A percentile compares a stretch with the other conserved stretches of the same genome.
phyloP scores from a whole-genome alignment of 2,113 vertebrate species.

The Leucosticte australis region DNA sequence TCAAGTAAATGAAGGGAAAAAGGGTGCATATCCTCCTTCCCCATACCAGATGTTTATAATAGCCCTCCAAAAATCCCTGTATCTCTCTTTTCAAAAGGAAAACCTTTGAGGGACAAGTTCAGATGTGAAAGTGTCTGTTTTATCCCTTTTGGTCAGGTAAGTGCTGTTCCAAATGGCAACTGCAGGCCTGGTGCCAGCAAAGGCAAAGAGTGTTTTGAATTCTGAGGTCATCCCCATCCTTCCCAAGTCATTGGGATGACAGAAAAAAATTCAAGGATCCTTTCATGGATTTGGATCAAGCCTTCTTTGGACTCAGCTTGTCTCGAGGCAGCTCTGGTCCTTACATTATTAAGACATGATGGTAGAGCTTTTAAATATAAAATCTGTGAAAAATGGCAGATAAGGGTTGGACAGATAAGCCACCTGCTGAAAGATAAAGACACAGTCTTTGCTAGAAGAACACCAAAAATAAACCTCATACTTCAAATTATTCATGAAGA shows the following conservation, averaged over 20 bases:
- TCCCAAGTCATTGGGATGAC: neutral
- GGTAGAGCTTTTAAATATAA: neutral
- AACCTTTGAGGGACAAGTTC: neutral
- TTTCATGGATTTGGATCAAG: neutral
- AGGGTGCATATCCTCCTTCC: neutral
- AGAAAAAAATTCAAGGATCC: neutral
- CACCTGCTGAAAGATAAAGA: neutral
- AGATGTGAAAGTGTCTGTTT: neutral
- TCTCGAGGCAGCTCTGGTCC: neutral
- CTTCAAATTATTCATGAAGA: neutral
- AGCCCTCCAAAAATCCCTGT: neutral
- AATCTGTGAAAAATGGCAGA: neutral
- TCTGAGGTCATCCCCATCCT: neutral
- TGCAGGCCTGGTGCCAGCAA: neutral
- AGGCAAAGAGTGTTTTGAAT: neutral
- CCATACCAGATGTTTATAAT: neutral
- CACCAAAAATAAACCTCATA: neutral
- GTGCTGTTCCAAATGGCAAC: neutral
- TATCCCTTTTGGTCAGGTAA: neutral
- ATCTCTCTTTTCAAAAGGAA: neutral
- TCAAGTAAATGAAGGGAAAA: neutral
- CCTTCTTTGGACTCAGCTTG: neutral
- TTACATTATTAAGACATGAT: neutral
- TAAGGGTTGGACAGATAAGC: neutral
- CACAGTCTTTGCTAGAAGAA: neutral